These are phyloP conservation scores for Peribatodes rhomboidaria DNA, from an alignment of 2,888 invertebrate species.

Conservation along the genomic window DNA sequence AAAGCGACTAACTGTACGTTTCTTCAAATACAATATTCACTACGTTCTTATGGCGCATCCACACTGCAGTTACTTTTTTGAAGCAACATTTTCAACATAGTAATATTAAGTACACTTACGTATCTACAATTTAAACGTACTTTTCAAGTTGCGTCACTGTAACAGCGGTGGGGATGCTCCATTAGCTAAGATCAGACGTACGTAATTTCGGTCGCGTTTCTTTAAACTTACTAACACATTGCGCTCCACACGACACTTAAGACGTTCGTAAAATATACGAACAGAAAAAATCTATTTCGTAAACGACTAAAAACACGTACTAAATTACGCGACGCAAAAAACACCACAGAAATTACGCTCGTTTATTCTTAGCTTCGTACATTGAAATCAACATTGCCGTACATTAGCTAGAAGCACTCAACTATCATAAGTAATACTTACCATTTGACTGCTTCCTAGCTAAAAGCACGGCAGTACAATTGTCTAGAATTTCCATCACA, in stretches of 20 bases:
- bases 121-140: neutral
- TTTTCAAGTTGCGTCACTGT: neutral
- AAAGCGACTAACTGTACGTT: neutral
- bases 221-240: neutral
- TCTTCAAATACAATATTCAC: neutral
- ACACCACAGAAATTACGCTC: neutral
- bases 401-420: neutral
- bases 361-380: neutral
- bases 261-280: neutral
- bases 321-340: neutral
- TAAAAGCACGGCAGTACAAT: conserved; percentile 11
- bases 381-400: conserved; percentile 1
- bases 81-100: neutral
- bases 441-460: neutral
- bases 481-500: conserved; percentile 71
- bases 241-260: neutral
- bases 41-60: neutral
- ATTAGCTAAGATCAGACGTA: neutral
- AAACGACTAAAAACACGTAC: neutral
- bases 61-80: neutral
- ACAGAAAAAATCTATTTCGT: neutral
- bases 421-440: neutral
- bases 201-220: neutral
- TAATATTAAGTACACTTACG: neutral
- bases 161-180: conserved; percentile 1